Conservation (phyloP, 1,140 invertebrate species). For the Drosophila orena region DNA sequence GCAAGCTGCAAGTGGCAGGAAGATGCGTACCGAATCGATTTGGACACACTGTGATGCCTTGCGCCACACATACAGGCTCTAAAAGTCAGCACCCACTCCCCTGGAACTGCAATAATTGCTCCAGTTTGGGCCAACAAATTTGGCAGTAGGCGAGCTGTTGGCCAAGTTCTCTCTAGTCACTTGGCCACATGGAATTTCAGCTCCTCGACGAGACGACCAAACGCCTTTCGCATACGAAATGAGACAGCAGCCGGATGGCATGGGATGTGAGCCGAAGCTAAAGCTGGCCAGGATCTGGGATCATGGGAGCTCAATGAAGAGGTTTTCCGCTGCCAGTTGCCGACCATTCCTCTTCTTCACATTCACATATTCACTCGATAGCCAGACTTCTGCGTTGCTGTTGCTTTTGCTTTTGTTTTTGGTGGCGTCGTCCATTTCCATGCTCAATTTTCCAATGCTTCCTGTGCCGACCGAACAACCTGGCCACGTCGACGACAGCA, state of each 20-base stretch:
- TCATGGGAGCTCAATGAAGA: conserved; percentile 70
- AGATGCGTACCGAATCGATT: conserved; percentile 81
- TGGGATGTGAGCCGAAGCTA: conserved; percentile 12
- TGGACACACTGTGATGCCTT: conserved; percentile 53
- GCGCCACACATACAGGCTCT: conserved; percentile 1
- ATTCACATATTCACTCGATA: conserved; percentile 21
- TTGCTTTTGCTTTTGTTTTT: conserved; percentile 17
- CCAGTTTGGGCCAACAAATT: conserved; percentile 55
- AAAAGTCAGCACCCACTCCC: conserved; percentile 19
- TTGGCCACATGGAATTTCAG: conserved; percentile 48
- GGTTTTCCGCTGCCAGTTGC: conserved; percentile 76
- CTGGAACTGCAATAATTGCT: conserved; percentile 49
- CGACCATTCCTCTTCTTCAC: conserved; percentile 60
- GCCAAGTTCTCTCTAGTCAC: conserved; percentile 20
- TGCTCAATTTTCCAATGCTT: conserved; percentile 83
- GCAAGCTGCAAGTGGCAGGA: conserved; percentile 74
- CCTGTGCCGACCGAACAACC: conserved; percentile 65
- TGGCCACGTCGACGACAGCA: conserved; percentile 51
- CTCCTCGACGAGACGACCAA: conserved; percentile 29
- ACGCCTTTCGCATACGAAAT: conserved; percentile 77
- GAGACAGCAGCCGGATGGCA: conserved; percentile 59
- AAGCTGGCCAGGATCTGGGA: conserved; percentile 21
- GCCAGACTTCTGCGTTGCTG: neutral
- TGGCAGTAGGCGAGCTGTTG: conserved; percentile 24
- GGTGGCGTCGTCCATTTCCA: conserved; percentile 72